Percentiles rank a stretch among this genome's conserved stretches.
Conservation (phyloP, 1,140 invertebrate genomes). For the Nilaparvata lugens region DNA sequence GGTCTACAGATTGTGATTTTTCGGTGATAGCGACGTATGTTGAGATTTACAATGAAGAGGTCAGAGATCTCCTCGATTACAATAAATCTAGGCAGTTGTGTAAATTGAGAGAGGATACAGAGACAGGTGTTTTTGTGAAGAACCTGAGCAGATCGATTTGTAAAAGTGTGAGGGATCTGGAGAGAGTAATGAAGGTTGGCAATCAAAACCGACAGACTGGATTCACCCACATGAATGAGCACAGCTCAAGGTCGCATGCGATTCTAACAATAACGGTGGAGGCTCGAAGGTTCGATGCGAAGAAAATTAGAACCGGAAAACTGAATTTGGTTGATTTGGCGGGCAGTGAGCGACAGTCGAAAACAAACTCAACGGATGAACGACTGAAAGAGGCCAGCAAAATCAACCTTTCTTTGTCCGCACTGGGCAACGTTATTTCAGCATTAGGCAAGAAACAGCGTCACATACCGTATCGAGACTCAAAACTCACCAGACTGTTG, state of each 20-base stretch:
- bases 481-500: conserved; percentile 83
- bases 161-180: conserved; percentile 81
- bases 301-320: conserved; percentile 59
- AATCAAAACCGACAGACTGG: conserved; percentile 78
- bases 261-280: conserved; percentile 96
- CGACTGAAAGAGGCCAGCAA: conserved; percentile 91
- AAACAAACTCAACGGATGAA: conserved; percentile 81
- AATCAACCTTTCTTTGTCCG: conserved; percentile 90
- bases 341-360: conserved; percentile 82
- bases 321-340: conserved; percentile 70
- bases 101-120: conserved; percentile 61
- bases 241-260: conserved; percentile 96
- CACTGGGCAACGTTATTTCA: conserved; percentile 90
- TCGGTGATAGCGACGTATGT: conserved; percentile 86
- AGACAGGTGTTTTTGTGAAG: conserved; percentile 90
- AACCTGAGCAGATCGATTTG: conserved; percentile 84
- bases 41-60: conserved; percentile 92
- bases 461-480: conserved; percentile 89
- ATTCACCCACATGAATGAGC: conserved; percentile 98
- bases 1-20: conserved; percentile 79
- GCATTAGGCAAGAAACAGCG: conserved; percentile 75
- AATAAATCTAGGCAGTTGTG: conserved; percentile 61
- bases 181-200: conserved; percentile 79
- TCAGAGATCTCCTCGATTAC: conserved; percentile 75
- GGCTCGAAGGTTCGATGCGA: conserved; percentile 15